Evolutionary conservation across 2,113 vertebrate genomes (phyloP).

Genomic region (Lepidothrix coronata): DNA sequence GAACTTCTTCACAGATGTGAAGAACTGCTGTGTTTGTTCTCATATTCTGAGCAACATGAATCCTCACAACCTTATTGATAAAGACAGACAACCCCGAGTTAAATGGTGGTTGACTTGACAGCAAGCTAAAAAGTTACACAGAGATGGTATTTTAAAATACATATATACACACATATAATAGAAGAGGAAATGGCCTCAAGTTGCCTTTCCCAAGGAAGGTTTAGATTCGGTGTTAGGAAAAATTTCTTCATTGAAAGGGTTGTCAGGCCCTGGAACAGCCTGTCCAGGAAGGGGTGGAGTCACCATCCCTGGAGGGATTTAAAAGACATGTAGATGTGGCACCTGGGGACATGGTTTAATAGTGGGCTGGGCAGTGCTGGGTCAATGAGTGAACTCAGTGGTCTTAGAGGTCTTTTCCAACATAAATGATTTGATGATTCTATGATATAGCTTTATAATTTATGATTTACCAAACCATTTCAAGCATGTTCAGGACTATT

Average conservation of each 20-base stretch:
- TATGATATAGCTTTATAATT: not conserved
- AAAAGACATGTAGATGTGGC: not conserved
- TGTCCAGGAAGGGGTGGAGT: not conserved
- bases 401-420: not conserved
- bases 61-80: not conserved
- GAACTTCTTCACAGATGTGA: not conserved
- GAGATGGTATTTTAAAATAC: not conserved
- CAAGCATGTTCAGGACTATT: not conserved
- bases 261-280: not conserved
- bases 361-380: not conserved
- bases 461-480: not conserved
- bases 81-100: not conserved
- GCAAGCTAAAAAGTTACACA: not conserved
- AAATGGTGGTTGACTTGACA: not conserved
- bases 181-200: not conserved
- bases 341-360: not conserved
- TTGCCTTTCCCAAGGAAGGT: not conserved
- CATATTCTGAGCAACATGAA: not conserved
- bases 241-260: not conserved
- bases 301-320: not conserved
- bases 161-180: fast-evolving
- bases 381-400: fast-evolving
- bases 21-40: not conserved
- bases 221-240: not conserved
- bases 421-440: not conserved